A percentile compares a stretch with the other conserved stretches of the same genome.
These are phyloP conservation scores for Carlito syrichta DNA, from an alignment of 2,113 vertebrate genomes.

Conservation along the genomic window DNA sequence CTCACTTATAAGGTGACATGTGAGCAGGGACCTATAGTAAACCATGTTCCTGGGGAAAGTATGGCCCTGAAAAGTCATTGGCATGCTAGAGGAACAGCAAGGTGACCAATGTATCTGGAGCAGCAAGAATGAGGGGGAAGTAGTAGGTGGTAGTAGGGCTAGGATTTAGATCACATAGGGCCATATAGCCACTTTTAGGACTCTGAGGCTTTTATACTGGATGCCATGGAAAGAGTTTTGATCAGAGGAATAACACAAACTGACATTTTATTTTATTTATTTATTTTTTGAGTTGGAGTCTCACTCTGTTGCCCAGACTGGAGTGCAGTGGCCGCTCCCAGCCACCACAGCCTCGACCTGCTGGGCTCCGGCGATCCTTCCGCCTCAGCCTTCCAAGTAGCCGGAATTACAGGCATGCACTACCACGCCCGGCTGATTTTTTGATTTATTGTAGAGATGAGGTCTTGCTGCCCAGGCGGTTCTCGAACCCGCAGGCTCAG, in stretches of 20 bases:
- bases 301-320: too few species aligned
- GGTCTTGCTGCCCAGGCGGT: too few species aligned
- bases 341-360: too few species aligned
- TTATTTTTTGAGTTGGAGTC: too few species aligned
- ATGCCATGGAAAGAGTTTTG: neutral
- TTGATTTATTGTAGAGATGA: too few species aligned
- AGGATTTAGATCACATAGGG: neutral
- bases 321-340: too few species aligned
- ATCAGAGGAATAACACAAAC: neutral
- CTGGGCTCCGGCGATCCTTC: too few species aligned
- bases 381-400: too few species aligned
- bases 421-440: too few species aligned
- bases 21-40: neutral
- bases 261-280: too few species aligned
- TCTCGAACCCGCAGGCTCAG: too few species aligned
- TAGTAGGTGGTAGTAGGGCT: neutral
- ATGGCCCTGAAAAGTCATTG: neutral
- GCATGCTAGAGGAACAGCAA: neutral
- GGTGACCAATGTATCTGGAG: neutral
- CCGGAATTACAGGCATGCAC: too few species aligned
- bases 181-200: neutral
- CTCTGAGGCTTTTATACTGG: neutral
- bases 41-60: neutral
- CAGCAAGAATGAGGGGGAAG: rapidly evolving
- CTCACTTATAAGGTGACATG: neutral